Percentiles rank a stretch among this genome's conserved stretches.
These are phyloP conservation scores for Lepus americanus DNA, from an alignment of 2,113 vertebrate species.

Conservation along the genomic window DNA sequence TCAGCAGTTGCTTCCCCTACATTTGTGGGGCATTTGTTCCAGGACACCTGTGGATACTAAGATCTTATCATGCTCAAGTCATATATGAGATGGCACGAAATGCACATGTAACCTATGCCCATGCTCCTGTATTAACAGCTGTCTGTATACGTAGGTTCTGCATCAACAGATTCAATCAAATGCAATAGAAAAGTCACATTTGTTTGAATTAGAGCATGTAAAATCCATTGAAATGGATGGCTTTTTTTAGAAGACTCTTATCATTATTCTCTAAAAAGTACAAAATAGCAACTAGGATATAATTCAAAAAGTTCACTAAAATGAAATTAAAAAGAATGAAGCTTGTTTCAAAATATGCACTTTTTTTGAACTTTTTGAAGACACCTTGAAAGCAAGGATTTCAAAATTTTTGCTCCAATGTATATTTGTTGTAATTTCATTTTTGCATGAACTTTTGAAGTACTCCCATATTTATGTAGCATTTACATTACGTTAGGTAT, in stretches of 20 bases:
- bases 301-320: too few relatives aligned
- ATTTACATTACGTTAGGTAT: background rate
- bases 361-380: too few relatives aligned
- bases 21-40: background rate
- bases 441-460: too few relatives aligned
- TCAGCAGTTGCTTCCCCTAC: background rate
- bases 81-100: background rate
- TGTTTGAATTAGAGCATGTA: background rate
- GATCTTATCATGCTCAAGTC: background rate
- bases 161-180: background rate
- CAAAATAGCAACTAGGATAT: too few relatives aligned
- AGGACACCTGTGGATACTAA: background rate
- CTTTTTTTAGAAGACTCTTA: background rate
- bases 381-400: too few relatives aligned
- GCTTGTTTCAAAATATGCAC: too few relatives aligned
- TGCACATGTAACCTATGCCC: background rate
- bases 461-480: background rate
- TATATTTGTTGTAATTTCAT: too few relatives aligned
- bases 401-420: too few relatives aligned
- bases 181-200: background rate
- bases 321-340: too few relatives aligned
- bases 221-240: background rate
- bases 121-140: background rate
- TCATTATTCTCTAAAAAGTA: background rate
- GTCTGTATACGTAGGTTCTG: background rate